Conservation (phyloP, 1,140 invertebrate genomes). For the Temnothorax nylanderi region DNA sequence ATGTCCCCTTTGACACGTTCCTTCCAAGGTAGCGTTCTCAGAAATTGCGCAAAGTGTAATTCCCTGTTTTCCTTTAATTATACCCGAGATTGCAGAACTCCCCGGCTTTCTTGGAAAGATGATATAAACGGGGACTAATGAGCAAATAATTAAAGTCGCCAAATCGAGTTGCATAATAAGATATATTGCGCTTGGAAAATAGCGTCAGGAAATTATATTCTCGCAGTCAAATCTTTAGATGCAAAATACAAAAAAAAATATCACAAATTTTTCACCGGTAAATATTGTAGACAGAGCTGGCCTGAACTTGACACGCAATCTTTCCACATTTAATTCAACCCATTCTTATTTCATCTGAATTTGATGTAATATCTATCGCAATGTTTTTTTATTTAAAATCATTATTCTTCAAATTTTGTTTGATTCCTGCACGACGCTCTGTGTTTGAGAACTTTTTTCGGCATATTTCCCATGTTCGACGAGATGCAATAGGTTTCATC, state of each 20-base stretch:
- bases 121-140: background rate
- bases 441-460: too few species aligned
- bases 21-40: slow-evolving; percentile 2
- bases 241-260: background rate
- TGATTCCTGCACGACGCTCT: background rate
- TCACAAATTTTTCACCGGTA: background rate
- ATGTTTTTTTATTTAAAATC: background rate
- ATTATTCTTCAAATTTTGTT: background rate
- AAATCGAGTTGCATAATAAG: slow-evolving; percentile 4
- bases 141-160: background rate
- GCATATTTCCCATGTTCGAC: background rate
- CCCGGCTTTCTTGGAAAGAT: background rate
- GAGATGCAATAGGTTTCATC: background rate
- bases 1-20: background rate
- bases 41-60: slow-evolving; percentile 4
- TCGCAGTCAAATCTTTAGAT: background rate
- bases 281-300: background rate
- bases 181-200: background rate
- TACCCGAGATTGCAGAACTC: background rate
- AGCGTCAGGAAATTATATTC: background rate
- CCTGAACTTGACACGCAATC: background rate
- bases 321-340: background rate
- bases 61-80: background rate
- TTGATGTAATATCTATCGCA: background rate
- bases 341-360: background rate